These are phyloP conservation scores for Clarias macrocephalus DNA, from an alignment of 2,113 vertebrate genomes.

Conservation along the genomic window DNA sequence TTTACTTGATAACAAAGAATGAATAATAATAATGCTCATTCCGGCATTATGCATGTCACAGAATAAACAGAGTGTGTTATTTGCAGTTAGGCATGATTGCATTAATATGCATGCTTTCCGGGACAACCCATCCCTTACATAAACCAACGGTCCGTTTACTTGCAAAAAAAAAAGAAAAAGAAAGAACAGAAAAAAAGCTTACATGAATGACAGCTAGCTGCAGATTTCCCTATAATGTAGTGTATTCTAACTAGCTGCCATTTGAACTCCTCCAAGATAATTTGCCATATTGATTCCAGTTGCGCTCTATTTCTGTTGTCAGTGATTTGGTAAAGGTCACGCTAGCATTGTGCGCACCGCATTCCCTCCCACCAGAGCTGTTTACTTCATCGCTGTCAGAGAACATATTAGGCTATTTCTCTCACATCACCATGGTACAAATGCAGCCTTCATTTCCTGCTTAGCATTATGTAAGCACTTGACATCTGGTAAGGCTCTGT, in stretches of 20 bases:
- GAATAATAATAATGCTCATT: conserved; percentile 12
- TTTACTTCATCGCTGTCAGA: conserved; percentile 75
- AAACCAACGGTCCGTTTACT: neutral
- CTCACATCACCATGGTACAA: conserved; percentile 85
- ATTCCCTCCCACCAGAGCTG: conserved; percentile 69
- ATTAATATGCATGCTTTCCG: conserved; percentile 35
- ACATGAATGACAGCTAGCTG: conserved; percentile 19
- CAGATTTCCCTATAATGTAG: conserved; percentile 35
- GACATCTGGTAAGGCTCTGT: conserved; percentile 85
- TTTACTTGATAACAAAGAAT: conserved; percentile 9
- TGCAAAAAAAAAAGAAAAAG: neutral
- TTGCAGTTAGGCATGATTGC: conserved; percentile 29
- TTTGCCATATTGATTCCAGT: conserved; percentile 73
- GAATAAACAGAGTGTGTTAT: neutral
- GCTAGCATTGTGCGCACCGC: conserved; percentile 48
- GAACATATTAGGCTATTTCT: conserved; percentile 75
- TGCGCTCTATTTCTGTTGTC: conserved; percentile 64
- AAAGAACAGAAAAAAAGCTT: neutral
- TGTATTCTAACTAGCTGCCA: conserved; percentile 71
- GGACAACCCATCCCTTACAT: conserved; percentile 10
- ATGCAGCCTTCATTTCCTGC: conserved; percentile 79
- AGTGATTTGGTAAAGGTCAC: conserved; percentile 73
- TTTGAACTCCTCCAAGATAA: conserved; percentile 67
- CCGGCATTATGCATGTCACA: conserved; percentile 24
- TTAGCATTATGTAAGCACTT: conserved; percentile 89